Evolutionary conservation across 2,797 vertebrate genomes (phyloP).

Genomic region (Gadopsis bispinosus): DNA sequence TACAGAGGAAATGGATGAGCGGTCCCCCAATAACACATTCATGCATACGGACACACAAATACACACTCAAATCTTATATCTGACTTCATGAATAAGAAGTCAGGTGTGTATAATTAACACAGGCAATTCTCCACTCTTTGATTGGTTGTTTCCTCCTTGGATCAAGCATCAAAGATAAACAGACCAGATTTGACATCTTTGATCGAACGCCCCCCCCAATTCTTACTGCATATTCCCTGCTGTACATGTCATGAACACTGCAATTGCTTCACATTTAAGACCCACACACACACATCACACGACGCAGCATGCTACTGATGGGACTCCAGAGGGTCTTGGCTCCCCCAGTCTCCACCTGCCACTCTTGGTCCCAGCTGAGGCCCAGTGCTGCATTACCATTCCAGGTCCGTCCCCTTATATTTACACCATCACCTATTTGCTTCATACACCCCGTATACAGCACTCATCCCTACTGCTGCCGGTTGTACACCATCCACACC

Average conservation of each 20-base stretch:
- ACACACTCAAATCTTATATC: constrained; percentile 43
- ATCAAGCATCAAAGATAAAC: constrained; percentile 56
- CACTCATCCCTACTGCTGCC: constrained; percentile 33
- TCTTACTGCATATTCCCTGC: constrained; percentile 27
- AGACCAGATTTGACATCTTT: constrained; percentile 47
- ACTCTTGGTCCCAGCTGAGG: constrained; percentile 81
- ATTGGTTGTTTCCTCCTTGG: constrained; percentile 42
- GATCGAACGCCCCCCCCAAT: constrained; percentile 24
- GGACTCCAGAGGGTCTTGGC: constrained; percentile 76
- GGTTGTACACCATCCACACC: constrained; percentile 16
- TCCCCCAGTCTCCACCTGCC: constrained; percentile 84
- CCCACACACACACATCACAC: constrained; percentile 45
- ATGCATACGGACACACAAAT: constrained; percentile 46
- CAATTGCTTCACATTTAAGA: constrained; percentile 79
- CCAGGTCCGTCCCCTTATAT: constrained; percentile 49
- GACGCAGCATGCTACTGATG: constrained; percentile 80
- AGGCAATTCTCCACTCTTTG: constrained; percentile 1
- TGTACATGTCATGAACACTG: constrained; percentile 47
- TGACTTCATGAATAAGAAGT: constrained; percentile 47
- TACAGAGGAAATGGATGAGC: constrained; percentile 78
- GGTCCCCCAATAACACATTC: constrained; percentile 57
- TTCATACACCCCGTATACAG: constrained; percentile 8
- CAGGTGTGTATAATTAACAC: constrained; percentile 42
- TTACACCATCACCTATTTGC: constrained; percentile 32
- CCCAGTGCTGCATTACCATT: constrained; percentile 73